Conservation (phyloP, 2,113 vertebrate species). For the Stercorarius parasiticus region DNA sequence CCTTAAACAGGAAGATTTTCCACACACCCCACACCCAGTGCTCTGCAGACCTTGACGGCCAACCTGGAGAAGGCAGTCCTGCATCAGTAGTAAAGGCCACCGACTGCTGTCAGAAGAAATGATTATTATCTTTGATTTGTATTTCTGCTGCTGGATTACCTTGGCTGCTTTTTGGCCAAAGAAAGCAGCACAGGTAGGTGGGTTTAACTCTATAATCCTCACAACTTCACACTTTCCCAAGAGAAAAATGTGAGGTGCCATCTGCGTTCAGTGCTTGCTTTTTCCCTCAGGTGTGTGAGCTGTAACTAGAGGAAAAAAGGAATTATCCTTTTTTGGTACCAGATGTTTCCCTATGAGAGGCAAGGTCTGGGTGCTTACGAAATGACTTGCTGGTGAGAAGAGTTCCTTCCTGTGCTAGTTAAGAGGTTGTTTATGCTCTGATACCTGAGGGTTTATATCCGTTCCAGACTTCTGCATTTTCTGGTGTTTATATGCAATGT, state of each 20-base stretch:
- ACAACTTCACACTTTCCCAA: background rate
- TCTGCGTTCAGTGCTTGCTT: slow-evolving; percentile 19
- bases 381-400: slow-evolving; percentile 1
- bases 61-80: background rate
- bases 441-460: background rate
- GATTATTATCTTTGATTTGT: background rate
- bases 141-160: background rate
- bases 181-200: background rate
- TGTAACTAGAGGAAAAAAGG: slow-evolving; percentile 47
- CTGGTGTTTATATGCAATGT: background rate
- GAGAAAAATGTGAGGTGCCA: slow-evolving; percentile 1
- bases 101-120: background rate
- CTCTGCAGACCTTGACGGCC: background rate
- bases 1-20: background rate
- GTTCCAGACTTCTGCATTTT: background rate
- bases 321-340: background rate
- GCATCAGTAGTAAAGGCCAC: background rate
- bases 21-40: no score
- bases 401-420: background rate
- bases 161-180: background rate
- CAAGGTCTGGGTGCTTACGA: background rate
- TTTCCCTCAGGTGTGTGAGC: background rate
- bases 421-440: slow-evolving; percentile 43
- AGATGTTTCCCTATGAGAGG: slow-evolving; percentile 41
- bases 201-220: background rate